phyloP scores from a whole-genome alignment of 23 tunicate species.

The Trididemnum clinides region DNA sequence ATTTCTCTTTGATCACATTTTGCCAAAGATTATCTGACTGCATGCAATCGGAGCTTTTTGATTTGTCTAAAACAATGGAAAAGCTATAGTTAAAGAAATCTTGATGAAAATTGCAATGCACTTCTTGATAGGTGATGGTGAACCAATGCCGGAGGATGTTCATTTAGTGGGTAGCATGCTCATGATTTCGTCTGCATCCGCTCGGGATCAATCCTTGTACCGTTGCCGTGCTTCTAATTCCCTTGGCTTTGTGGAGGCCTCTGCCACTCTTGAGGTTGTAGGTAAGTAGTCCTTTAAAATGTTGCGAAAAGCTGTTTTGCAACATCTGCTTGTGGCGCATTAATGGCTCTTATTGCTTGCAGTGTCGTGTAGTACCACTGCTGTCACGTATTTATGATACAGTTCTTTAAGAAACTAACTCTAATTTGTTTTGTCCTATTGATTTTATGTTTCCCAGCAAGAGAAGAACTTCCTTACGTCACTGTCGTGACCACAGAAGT shows the following conservation, averaged over 20 bases:
- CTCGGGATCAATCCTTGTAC: conserved; percentile 48
- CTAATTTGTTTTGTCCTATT: too few species aligned
- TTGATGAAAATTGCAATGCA: too few species aligned
- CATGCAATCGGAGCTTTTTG: too few species aligned
- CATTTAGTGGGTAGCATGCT: conserved; percentile 54
- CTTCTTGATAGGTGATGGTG: conserved; percentile 55
- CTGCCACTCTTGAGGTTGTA: conserved; percentile 66
- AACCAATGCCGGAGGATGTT: conserved; percentile 42
- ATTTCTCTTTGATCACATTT: too few species aligned
- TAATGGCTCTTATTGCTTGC: neutral
- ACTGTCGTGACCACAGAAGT: conserved; percentile 49
- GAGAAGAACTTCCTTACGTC: conserved; percentile 50
- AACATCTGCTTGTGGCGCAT: too few species aligned
- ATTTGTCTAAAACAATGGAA: too few species aligned
- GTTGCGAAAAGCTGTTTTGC: too few species aligned
- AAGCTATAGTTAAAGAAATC: too few species aligned
- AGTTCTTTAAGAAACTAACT: too few species aligned
- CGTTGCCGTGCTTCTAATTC: conserved; percentile 68
- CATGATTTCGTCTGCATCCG: conserved; percentile 68
- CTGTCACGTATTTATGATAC: too few species aligned
- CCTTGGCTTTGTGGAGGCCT: conserved; percentile 78
- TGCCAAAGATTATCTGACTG: too few species aligned
- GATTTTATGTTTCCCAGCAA: conserved; percentile 31
- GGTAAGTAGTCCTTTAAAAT: conserved; percentile 53
- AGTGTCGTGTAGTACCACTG: neutral